Conservation (phyloP, 1,140 invertebrate species). For the Megalonaias nervosa region DNA sequence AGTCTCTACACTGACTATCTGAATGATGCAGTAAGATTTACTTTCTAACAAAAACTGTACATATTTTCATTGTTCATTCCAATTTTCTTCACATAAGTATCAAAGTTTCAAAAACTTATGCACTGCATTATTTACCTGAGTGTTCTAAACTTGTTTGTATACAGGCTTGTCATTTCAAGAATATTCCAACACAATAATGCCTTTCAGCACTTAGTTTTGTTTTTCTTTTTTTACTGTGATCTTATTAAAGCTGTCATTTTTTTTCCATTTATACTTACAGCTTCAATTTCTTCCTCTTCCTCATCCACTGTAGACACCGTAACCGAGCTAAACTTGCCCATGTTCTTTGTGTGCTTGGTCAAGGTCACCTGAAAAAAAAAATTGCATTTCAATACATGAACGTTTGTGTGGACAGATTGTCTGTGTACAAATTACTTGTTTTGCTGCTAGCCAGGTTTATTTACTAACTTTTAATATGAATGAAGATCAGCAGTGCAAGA, state of each 20-base stretch:
- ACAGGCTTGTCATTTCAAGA: neutral
- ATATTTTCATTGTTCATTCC: no score
- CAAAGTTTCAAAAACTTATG: neutral
- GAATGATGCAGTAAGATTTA: no score
- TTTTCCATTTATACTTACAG: conserved; percentile 67
- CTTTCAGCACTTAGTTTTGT: neutral
- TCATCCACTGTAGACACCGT: conserved; percentile 93
- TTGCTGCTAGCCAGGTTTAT: no score
- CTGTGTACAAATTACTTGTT: no score
- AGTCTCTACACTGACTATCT: no score
- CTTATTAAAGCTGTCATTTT: neutral
- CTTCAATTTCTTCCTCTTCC: conserved; percentile 79
- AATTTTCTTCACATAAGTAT: neutral
- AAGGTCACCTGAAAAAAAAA: conserved; percentile 80
- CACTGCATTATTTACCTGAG: neutral
- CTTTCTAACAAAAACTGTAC: no score
- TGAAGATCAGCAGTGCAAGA: no score
- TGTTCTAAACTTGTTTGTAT: neutral
- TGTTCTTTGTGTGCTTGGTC: conserved; percentile 98
- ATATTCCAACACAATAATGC: neutral
- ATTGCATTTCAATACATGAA: neutral
- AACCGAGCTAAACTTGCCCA: conserved; percentile 99
- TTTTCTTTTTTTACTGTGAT: neutral
- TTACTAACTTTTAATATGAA: no score
- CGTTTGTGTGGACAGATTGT: no score